Conservation (phyloP, 2,888 invertebrate genomes). For the Cryptophagus acutangulus region DNA sequence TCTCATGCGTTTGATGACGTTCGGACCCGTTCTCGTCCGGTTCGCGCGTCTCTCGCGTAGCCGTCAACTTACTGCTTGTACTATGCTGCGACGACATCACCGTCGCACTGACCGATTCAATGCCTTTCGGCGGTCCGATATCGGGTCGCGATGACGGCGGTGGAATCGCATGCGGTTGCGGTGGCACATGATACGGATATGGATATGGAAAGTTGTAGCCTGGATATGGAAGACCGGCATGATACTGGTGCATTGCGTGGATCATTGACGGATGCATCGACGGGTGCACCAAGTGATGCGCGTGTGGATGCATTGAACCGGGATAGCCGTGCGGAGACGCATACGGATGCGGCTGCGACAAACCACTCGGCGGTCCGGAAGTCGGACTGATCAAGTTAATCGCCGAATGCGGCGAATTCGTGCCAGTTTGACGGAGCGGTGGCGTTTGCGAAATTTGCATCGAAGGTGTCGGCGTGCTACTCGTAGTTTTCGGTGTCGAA, state of each 20-base stretch:
- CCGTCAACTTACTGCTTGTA: conserved; percentile 67
- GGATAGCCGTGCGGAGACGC: conserved; percentile 51
- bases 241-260: conserved; percentile 56
- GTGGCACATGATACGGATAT: conserved; percentile 69
- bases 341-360: conserved; percentile 61
- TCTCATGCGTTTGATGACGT: conserved; percentile 60
- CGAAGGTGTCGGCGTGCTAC: conserved; percentile 37
- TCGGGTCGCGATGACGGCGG: conserved; percentile 50
- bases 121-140: conserved; percentile 33
- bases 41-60: conserved; percentile 57
- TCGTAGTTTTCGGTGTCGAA: conserved; percentile 39
- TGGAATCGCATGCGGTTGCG: conserved; percentile 70
- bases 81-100: conserved; percentile 66
- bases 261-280: conserved; percentile 65
- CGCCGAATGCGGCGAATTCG: conserved; percentile 54
- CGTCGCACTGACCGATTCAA: conserved; percentile 60
- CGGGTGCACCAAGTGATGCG: conserved; percentile 61
- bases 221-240: conserved; percentile 64
- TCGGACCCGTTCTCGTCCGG: conserved; percentile 47
- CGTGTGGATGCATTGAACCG: conserved; percentile 63
- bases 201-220: conserved; percentile 67
- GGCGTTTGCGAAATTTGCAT: conserved; percentile 46
- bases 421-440: conserved; percentile 47
- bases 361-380: conserved; percentile 53
- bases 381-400: conserved; percentile 58